Conservation (phyloP, 2,113 vertebrate genomes). For the Morone chrysops region DNA sequence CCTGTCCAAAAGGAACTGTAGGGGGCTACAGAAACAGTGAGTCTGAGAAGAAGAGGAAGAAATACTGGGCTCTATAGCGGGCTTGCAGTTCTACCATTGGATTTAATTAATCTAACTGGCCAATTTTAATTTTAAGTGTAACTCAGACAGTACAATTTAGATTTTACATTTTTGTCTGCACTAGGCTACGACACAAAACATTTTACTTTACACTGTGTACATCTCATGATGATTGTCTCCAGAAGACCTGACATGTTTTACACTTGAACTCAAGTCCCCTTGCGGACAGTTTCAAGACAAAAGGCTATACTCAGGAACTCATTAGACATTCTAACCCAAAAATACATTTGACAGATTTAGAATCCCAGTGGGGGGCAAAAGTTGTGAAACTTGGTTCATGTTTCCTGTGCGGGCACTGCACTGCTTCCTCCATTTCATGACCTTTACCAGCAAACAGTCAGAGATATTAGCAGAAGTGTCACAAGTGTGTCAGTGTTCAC, state of each 20-base stretch:
- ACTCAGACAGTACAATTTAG: background rate
- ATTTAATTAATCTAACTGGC: background rate
- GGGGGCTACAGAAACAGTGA: background rate
- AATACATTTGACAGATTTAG: constrained; percentile 43
- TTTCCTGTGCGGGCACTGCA: constrained; percentile 38
- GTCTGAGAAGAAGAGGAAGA: background rate
- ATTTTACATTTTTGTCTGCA: background rate
- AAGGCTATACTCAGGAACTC: background rate
- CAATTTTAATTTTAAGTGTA: background rate
- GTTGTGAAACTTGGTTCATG: constrained; percentile 42
- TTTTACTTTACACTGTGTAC: background rate
- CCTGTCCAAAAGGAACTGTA: background rate
- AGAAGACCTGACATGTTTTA: background rate
- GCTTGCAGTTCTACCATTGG: background rate
- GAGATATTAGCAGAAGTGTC: constrained; percentile 37
- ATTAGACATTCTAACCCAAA: constrained; percentile 9
- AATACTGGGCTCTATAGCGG: background rate
- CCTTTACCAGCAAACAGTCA: constrained; percentile 23
- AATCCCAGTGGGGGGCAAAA: constrained; percentile 21
- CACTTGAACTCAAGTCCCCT: background rate
- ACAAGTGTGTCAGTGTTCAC: constrained; percentile 30
- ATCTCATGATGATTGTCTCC: constrained; percentile 8
- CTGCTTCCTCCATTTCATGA: constrained; percentile 53
- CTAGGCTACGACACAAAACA: too few relatives aligned
- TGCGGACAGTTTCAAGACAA: background rate